Conservation (phyloP, 2,888 invertebrate species). For the Apoda limacodes region DNA sequence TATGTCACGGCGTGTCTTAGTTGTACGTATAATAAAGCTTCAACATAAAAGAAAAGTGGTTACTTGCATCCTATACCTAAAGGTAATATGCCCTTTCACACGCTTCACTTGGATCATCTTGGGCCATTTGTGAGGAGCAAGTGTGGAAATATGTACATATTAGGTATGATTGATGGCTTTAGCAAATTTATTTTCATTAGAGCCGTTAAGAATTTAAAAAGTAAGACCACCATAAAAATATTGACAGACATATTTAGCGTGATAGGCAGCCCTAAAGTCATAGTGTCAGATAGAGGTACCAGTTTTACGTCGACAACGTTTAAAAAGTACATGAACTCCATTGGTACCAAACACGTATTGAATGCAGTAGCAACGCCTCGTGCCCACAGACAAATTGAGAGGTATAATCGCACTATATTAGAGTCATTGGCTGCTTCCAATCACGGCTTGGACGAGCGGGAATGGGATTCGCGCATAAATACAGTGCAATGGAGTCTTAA, state of each 20-base stretch:
- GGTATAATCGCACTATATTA: constrained; percentile 9
- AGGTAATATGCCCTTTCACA: constrained; percentile 23
- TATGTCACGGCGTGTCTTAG: too few relatives aligned
- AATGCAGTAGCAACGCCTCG: constrained; percentile 24
- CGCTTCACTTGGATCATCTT: constrained; percentile 29
- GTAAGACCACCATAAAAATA: constrained; percentile 8
- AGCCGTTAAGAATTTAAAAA: constrained; percentile 8
- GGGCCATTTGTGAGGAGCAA: constrained; percentile 27
- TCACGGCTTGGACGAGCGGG: constrained; percentile 1
- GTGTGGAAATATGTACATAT: constrained; percentile 19
- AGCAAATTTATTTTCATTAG: constrained; percentile 12
- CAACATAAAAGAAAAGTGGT: too few relatives aligned
- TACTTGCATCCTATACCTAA: constrained; percentile 2
- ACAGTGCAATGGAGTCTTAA: constrained; percentile 6
- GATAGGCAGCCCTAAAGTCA: constrained; percentile 10
- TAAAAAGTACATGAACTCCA: constrained; percentile 7
- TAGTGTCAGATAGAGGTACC: constrained; percentile 14
- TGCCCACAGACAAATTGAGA: constrained; percentile 12
- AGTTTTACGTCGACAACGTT: constrained; percentile 14
- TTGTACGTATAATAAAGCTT: too few relatives aligned
- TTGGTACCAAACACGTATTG: constrained; percentile 21
- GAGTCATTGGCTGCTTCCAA: constrained; percentile 4
- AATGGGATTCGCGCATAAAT: constrained; percentile 5
- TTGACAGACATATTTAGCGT: constrained; percentile 7
- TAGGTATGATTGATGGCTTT: constrained; percentile 9